phyloP scores from a whole-genome alignment of 1,140 invertebrate species.

The Drosophila sucinea region DNA sequence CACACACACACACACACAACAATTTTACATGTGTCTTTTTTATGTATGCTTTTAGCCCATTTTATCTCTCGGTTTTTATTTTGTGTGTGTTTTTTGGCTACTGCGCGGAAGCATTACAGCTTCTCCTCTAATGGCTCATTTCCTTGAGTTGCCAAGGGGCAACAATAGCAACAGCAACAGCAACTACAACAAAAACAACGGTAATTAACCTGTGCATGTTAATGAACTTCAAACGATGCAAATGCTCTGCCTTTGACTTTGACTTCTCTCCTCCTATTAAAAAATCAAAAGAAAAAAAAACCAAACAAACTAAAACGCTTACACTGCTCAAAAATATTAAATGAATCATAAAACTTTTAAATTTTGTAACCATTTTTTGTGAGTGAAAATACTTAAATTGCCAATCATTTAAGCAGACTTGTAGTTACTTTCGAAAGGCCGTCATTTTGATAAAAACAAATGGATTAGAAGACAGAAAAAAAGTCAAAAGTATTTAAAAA shows the following conservation, averaged over 20 bases:
- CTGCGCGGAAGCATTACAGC: conserved; percentile 56
- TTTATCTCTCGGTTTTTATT: conserved; percentile 66
- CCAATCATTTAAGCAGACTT: too few relatives aligned
- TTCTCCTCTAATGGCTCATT: conserved; percentile 79
- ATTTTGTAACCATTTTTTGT: too few relatives aligned
- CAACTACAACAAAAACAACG: conserved; percentile 58
- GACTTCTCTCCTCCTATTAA: conserved; percentile 29
- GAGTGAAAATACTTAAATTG: too few relatives aligned
- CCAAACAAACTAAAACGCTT: neutral
- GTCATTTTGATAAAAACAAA: too few relatives aligned
- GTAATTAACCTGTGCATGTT: conserved; percentile 82
- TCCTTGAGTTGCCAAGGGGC: conserved; percentile 49
- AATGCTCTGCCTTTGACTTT: conserved; percentile 5
- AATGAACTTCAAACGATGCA: conserved; percentile 74
- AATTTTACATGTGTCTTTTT: conserved; percentile 79
- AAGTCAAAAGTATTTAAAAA: too few relatives aligned
- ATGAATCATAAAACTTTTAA: too few relatives aligned
- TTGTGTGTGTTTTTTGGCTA: conserved; percentile 73
- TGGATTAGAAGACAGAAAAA: too few relatives aligned
- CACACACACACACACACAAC: conserved; percentile 18
- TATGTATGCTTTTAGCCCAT: conserved; percentile 79
- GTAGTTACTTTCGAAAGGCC: too few relatives aligned
- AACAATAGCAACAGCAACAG: neutral
- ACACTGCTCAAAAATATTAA: neutral
- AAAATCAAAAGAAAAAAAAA: neutral